Conservation (phyloP, 2,113 vertebrate species). For the Genyomyrus donnyi region DNA sequence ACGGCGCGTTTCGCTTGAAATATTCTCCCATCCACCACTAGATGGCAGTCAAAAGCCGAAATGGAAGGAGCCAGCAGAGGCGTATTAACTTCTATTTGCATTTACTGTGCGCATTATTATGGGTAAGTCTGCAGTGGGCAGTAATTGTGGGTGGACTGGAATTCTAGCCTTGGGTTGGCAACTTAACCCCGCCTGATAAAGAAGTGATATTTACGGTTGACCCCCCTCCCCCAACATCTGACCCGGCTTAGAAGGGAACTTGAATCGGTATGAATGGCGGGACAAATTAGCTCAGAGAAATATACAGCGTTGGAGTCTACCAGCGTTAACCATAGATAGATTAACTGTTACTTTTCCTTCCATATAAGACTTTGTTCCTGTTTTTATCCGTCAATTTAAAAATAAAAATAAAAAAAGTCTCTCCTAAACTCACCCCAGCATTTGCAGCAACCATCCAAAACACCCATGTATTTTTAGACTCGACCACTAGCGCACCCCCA, state of each 20-base stretch:
- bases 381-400: background rate
- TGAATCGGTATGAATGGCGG: background rate
- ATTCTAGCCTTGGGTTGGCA: background rate
- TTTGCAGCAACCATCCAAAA: background rate
- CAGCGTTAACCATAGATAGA: background rate
- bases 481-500: too few species aligned
- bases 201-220: background rate
- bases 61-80: background rate
- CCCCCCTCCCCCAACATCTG: background rate
- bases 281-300: background rate
- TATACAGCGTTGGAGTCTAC: background rate
- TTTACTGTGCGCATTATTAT: background rate
- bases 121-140: background rate
- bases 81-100: background rate
- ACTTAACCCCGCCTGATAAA: background rate
- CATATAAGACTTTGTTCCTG: background rate
- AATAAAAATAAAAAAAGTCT: background rate
- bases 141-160: background rate
- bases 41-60: slow-evolving; percentile 37
- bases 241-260: background rate
- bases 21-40: slow-evolving; percentile 38
- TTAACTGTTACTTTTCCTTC: background rate
- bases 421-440: background rate
- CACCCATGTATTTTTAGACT: background rate
- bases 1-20: background rate